Evolutionary conservation across 2,888 invertebrate genomes (phyloP).

Genomic region (Latheticus oryzae): DNA sequence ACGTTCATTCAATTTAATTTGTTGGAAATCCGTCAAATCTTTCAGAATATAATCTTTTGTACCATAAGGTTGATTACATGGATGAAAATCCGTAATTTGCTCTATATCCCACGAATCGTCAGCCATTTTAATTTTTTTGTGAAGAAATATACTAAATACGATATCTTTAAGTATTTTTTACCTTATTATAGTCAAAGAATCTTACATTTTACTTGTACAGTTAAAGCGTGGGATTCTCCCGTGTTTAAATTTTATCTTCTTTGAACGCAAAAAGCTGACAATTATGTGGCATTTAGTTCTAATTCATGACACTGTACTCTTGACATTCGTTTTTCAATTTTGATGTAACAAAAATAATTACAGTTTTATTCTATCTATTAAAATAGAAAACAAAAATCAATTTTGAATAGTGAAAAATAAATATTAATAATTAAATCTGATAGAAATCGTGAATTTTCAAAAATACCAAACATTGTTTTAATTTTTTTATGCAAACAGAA

Average conservation of each 20-base stretch:
- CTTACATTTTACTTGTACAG: slow-evolving; percentile 9
- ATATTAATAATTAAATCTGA: too few relatives aligned
- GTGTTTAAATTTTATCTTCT: slow-evolving; percentile 15
- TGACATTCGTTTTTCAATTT: slow-evolving; percentile 13
- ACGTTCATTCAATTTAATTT: slow-evolving; percentile 53
- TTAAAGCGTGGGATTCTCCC: slow-evolving; percentile 22
- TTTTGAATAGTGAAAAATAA: too few relatives aligned
- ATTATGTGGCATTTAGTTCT: slow-evolving; percentile 6
- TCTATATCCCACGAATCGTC: slow-evolving; percentile 51
- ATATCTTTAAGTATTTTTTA: neutral
- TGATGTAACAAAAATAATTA: too few relatives aligned
- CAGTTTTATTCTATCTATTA: too few relatives aligned
- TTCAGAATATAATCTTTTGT: slow-evolving; percentile 55
- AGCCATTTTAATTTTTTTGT: slow-evolving; percentile 52
- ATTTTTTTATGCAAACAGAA: too few relatives aligned
- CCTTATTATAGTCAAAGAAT: too few relatives aligned
- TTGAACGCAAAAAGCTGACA: slow-evolving; percentile 8
- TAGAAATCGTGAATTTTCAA: too few relatives aligned
- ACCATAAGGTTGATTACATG: slow-evolving; percentile 57
- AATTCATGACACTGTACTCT: slow-evolving; percentile 6
- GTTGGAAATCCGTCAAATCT: slow-evolving; percentile 55
- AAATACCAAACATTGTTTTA: too few relatives aligned
- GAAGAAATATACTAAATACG: neutral
- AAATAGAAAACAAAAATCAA: too few relatives aligned
- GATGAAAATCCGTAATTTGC: slow-evolving; percentile 54